phyloP scores from a whole-genome alignment of 2,888 invertebrate genomes.

The Limnephilus rhombicus region DNA sequence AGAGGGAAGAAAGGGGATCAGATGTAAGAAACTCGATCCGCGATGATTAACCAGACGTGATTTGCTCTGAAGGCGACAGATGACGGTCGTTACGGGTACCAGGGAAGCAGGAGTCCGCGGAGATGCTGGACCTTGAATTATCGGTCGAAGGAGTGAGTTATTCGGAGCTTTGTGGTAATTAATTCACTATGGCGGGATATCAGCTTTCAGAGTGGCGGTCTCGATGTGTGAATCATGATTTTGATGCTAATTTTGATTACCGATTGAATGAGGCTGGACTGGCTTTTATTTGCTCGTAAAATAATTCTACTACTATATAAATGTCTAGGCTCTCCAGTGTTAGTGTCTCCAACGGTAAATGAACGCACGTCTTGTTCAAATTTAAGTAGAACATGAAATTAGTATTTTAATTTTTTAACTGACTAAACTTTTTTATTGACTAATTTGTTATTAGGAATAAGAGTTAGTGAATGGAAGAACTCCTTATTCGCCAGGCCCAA shows the following conservation, averaged over 20 bases:
- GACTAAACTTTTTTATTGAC: no score
- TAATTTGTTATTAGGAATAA: no score
- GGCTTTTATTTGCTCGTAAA: neutral
- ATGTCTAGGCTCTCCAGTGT: neutral
- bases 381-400: neutral
- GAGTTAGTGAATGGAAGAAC: no score
- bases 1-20: neutral
- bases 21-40: conserved; percentile 5
- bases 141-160: neutral
- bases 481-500: no score
- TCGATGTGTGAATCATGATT: neutral
- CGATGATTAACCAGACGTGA: neutral
- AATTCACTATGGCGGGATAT: neutral
- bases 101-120: neutral
- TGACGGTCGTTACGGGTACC: neutral
- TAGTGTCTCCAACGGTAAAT: neutral
- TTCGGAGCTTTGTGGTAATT: neutral
- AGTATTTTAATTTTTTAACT: neutral
- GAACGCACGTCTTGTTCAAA: neutral
- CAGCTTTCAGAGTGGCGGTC: neutral
- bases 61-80: conserved; percentile 12
- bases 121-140: neutral
- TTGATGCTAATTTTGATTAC: neutral
- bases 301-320: neutral
- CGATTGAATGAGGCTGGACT: neutral